phyloP scores from a whole-genome alignment of 1,140 invertebrate genomes.

The Octopus sinensis region DNA sequence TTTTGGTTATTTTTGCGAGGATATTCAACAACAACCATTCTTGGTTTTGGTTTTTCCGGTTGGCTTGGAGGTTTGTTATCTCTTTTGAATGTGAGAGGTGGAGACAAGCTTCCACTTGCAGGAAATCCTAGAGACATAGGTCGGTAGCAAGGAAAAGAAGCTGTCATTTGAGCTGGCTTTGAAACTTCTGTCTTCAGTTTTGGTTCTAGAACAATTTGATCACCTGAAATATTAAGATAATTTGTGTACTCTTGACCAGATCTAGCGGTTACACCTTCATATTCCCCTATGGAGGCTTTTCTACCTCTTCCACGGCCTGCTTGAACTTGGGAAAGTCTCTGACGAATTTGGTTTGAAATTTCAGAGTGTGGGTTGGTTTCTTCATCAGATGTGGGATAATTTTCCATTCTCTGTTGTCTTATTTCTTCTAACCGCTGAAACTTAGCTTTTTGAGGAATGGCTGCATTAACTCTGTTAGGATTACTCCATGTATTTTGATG shows the following conservation, averaged over 20 bases:
- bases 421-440: constrained; percentile 49
- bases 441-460: constrained; percentile 32
- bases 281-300: background rate
- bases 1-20: background rate
- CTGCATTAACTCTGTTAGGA: background rate
- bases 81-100: background rate
- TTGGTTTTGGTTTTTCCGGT: background rate
- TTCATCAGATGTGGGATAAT: constrained; percentile 48
- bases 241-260: background rate
- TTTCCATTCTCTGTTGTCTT: constrained; percentile 44
- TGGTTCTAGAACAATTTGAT: constrained; percentile 1
- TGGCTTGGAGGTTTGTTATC: background rate
- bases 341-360: background rate
- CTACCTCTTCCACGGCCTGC: background rate
- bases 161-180: background rate
- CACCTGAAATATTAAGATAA: background rate
- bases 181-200: background rate
- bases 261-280: background rate
- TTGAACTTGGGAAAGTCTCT: constrained; percentile 4
- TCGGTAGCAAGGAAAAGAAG: background rate
- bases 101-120: background rate
- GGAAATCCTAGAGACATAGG: background rate
- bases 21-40: constrained; percentile 7
- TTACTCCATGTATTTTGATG: background rate
- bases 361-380: constrained; percentile 42